A percentile compares a stretch with the other conserved stretches of the same genome.
These are phyloP conservation scores for Scaptomyza pallida DNA, from an alignment of 1,140 invertebrate species.

Conservation along the genomic window DNA sequence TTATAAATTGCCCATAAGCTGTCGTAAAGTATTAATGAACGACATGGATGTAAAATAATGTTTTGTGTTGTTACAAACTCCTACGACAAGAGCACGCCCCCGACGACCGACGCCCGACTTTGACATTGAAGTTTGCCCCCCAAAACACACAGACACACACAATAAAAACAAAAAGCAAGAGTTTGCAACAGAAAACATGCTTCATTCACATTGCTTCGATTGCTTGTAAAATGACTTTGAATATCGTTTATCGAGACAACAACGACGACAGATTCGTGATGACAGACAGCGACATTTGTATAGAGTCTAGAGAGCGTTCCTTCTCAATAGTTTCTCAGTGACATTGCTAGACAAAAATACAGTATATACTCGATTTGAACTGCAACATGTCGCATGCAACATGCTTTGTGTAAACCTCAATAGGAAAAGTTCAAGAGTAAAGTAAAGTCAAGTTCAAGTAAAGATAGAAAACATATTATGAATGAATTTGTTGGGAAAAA, in stretches of 20 bases:
- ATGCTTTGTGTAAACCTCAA: no score
- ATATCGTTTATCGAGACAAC: constrained; percentile 19
- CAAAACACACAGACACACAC: constrained; percentile 4
- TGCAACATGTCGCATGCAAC: neutral
- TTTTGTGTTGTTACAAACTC: constrained; percentile 26
- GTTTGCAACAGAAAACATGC: constrained; percentile 27
- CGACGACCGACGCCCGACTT: no score
- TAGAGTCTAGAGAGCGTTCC: neutral
- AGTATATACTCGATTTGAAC: constrained; percentile 16
- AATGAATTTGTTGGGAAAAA: no score
- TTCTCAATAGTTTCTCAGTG: constrained; percentile 1
- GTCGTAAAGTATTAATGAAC: constrained; percentile 35
- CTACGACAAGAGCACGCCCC: constrained; percentile 53
- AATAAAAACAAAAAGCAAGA: constrained; percentile 18
- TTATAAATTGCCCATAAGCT: constrained; percentile 33
- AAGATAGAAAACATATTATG: no score
- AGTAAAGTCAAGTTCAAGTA: no score
- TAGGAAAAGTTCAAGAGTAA: no score
- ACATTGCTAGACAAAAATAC: no score
- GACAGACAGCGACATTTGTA: constrained; percentile 6
- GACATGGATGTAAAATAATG: constrained; percentile 19
- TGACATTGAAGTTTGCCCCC: constrained; percentile 57
- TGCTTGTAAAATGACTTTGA: constrained; percentile 17
- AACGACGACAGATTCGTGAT: constrained; percentile 22
- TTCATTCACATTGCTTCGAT: constrained; percentile 29